phyloP scores from a whole-genome alignment of 2,797 vertebrate genomes.

The Gymnoscopelus braueri region DNA sequence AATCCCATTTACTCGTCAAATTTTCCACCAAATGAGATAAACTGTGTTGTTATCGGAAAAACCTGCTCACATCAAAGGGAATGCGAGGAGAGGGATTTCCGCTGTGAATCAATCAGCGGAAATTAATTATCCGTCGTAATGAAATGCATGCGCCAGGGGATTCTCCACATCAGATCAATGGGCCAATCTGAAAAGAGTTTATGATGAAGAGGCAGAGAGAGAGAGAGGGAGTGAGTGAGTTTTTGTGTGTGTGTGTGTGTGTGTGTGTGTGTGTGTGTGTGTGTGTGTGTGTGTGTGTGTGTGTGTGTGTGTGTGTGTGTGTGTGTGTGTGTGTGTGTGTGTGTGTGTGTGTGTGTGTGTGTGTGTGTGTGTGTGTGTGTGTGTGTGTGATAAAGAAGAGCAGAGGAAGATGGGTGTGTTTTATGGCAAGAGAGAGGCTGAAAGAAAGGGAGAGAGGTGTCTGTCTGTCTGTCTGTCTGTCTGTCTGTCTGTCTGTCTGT shows the following conservation, averaged over 20 bases:
- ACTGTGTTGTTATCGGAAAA: slow-evolving; percentile 69
- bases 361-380: neutral
- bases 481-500: too few relatives aligned
- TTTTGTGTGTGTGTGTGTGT: too few relatives aligned
- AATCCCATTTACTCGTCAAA: slow-evolving; percentile 68
- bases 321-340: neutral
- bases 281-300: too few relatives aligned
- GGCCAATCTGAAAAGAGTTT: slow-evolving; percentile 68
- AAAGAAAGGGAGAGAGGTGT: neutral
- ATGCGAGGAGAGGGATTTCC: slow-evolving; percentile 64
- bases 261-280: too few relatives aligned
- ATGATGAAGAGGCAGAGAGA: slow-evolving; percentile 39
- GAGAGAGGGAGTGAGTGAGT: neutral
- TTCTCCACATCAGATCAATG: slow-evolving; percentile 70
- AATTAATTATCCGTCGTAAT: slow-evolving; percentile 80
- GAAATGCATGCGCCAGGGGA: slow-evolving; percentile 68
- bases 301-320: neutral
- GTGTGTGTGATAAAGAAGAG: too few relatives aligned
- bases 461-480: too few relatives aligned
- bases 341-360: neutral
- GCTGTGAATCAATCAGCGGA: slow-evolving; percentile 67
- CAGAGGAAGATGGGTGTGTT: too few relatives aligned
- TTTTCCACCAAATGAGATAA: slow-evolving; percentile 62
- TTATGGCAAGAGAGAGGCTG: neutral
- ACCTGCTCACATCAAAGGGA: slow-evolving; percentile 70